A percentile compares a stretch with the other conserved stretches of the same genome.
Evolutionary conservation across 1,140 invertebrate genomes (phyloP).

Genomic region (Trichomalopsis sarcophagae): DNA sequence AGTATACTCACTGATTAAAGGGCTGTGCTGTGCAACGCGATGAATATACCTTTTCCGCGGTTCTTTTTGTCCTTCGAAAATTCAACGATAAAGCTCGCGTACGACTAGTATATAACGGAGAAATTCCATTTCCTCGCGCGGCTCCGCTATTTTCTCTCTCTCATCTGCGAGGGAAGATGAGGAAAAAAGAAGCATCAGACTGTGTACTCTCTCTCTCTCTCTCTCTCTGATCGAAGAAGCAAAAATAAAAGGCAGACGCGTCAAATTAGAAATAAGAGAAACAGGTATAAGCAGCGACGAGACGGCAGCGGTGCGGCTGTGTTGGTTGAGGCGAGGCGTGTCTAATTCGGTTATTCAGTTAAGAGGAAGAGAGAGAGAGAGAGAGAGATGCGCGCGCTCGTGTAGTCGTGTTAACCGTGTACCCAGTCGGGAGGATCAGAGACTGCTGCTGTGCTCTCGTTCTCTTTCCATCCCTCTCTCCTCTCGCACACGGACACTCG

Average conservation of each 20-base stretch:
- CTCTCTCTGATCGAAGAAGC: not conserved
- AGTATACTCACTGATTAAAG: too few species aligned
- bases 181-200: not conserved
- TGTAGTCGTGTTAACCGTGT: constrained; percentile 58
- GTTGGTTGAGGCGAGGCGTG: constrained; percentile 42
- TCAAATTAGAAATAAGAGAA: constrained; percentile 37
- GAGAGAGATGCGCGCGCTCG: constrained; percentile 30
- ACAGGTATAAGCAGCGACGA: not conserved
- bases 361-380: constrained; percentile 55
- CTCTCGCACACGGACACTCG: constrained; percentile 56
- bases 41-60: too few species aligned
- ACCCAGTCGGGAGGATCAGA: constrained; percentile 54
- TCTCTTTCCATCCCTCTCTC: not conserved
- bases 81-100: too few species aligned
- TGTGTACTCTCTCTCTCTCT: too few species aligned
- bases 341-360: constrained; percentile 66
- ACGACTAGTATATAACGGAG: too few species aligned
- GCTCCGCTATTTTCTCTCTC: too few species aligned
- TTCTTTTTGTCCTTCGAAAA: too few species aligned
- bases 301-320: not conserved
- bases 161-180: not conserved
- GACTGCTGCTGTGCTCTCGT: constrained; percentile 14
- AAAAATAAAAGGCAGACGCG: constrained; percentile 16
- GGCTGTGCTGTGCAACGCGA: too few species aligned
- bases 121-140: too few species aligned